Conservation (phyloP, 2,888 invertebrate species). For the Diadegma fenestrale region DNA sequence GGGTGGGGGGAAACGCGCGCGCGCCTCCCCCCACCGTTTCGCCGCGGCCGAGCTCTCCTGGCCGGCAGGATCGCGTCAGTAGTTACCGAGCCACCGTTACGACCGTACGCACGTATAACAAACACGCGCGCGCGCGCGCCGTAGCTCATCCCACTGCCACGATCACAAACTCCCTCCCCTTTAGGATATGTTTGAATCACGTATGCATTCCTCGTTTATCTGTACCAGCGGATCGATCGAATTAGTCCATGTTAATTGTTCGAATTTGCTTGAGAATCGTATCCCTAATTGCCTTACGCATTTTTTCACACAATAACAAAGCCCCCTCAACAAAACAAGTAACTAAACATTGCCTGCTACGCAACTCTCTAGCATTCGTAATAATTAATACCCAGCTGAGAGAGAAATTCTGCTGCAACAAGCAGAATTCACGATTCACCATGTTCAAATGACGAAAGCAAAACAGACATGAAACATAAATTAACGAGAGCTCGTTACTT, state of each 20-base stretch:
- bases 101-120: conserved; percentile 47
- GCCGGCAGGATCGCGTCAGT: conserved; percentile 62
- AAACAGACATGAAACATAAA: conserved; percentile 3
- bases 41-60: not conserved
- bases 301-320: not conserved
- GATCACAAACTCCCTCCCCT: not conserved
- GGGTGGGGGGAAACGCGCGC: conserved; percentile 52
- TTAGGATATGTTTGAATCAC: conserved; percentile 7
- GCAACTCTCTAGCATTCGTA: not conserved
- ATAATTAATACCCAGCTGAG: not conserved
- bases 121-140: conserved; percentile 17
- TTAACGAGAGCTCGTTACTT: conserved; percentile 11
- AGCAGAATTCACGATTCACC: not conserved
- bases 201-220: conserved; percentile 4
- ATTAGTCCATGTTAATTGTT: conserved; percentile 6
- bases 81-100: conserved; percentile 65
- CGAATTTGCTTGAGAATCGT: not conserved
- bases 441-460: conserved; percentile 10
- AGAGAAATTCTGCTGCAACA: not conserved
- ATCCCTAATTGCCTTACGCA: not conserved
- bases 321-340: not conserved
- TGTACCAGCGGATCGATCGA: not conserved
- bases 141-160: not conserved
- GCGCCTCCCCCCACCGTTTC: conserved; percentile 20
- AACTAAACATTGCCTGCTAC: not conserved